Evolutionary conservation across 2,888 invertebrate genomes (phyloP).

Genomic region (Pilophorus perplexus): DNA sequence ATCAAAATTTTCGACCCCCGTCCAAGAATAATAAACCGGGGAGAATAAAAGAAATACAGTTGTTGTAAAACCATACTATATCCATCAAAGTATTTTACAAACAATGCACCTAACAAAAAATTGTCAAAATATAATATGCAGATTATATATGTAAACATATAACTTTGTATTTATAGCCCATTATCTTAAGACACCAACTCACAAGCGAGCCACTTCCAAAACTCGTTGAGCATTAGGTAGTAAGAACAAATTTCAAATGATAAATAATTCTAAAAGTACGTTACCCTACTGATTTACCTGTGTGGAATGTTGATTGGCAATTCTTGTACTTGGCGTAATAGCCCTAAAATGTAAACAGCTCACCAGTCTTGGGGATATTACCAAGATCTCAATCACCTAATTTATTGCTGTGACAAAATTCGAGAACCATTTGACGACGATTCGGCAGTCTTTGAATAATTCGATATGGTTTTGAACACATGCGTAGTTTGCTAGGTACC

Average conservation of each 20-base stretch:
- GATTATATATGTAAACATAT: slow-evolving; percentile 24
- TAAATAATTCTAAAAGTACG: too few relatives aligned
- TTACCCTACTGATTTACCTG: too few relatives aligned
- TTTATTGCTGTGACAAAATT: too few relatives aligned
- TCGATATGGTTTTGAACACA: slow-evolving; percentile 24
- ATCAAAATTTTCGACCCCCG: too few relatives aligned
- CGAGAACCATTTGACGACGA: not conserved
- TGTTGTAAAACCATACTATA: slow-evolving; percentile 14
- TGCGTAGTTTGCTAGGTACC: not conserved
- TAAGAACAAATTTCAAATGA: not conserved
- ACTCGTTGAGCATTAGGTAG: slow-evolving; percentile 8
- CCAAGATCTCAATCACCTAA: too few relatives aligned
- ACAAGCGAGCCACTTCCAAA: not conserved
- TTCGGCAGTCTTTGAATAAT: slow-evolving; percentile 30
- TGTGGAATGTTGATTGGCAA: slow-evolving; percentile 7
- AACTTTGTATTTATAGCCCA: not conserved
- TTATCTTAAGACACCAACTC: too few relatives aligned
- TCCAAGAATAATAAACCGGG: too few relatives aligned
- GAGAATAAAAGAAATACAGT: too few relatives aligned
- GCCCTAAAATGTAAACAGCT: too few relatives aligned
- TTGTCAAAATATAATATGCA: not conserved
- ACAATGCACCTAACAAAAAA: slow-evolving; percentile 15
- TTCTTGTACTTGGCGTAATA: too few relatives aligned
- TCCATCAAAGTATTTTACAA: slow-evolving; percentile 26
- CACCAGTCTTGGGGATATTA: too few relatives aligned